Conservation (phyloP, 2,113 vertebrate species). For the Cryptomyrus ogoouensis region DNA sequence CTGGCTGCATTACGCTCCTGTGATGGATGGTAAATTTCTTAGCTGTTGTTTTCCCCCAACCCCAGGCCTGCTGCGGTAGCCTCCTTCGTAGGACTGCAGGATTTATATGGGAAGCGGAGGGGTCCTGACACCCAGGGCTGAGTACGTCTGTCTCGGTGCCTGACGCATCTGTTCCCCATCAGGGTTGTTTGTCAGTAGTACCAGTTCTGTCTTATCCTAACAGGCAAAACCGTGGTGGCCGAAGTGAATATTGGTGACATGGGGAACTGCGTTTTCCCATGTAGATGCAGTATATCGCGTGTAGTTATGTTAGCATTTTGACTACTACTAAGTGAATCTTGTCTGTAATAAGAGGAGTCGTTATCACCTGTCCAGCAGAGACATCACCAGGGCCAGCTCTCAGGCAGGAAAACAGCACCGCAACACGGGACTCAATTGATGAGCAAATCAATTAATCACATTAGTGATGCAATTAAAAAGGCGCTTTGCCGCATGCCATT, state of each 20-base stretch:
- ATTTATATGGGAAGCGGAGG: not conserved
- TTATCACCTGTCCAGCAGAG: not conserved
- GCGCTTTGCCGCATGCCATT: slow-evolving; percentile 21
- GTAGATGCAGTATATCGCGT: not conserved
- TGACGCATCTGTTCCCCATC: not conserved
- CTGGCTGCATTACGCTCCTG: not conserved
- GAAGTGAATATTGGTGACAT: not conserved
- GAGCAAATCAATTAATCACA: slow-evolving; percentile 31
- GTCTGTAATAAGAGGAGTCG: not conserved
- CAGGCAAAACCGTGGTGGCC: not conserved
- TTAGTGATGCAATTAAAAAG: slow-evolving; percentile 36
- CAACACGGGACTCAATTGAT: slow-evolving; percentile 27
- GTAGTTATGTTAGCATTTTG: not conserved
- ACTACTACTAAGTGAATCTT: not conserved
- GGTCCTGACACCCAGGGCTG: not conserved
- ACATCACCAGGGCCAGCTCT: not conserved
- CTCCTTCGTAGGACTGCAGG: not conserved
- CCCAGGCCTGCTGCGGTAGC: not conserved
- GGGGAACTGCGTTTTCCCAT: not conserved
- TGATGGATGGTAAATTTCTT: not conserved
- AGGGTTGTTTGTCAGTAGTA: not conserved
- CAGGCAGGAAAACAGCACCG: not conserved
- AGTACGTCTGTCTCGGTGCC: not conserved
- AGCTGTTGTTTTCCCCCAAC: not conserved
- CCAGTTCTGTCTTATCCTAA: not conserved